Evolutionary conservation across 92 coral and sea anemone genomes (phyloP).

Genomic region (Epizoanthus rinbou): DNA sequence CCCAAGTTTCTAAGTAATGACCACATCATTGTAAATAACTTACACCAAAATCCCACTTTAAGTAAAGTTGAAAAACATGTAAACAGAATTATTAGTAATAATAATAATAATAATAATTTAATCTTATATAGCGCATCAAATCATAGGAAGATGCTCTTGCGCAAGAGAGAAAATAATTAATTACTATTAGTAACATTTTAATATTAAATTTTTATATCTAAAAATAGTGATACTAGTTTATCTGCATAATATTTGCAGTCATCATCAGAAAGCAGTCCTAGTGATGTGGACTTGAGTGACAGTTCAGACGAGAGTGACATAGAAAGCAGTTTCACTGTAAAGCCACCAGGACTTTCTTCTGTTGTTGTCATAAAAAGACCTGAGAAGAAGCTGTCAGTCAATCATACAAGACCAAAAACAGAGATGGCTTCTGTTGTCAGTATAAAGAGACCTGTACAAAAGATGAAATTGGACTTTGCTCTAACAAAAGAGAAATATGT

Average conservation of each 20-base stretch:
- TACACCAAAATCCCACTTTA: too few relatives aligned
- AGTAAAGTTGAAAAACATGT: too few relatives aligned
- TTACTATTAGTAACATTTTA: background rate
- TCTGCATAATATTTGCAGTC: conserved; percentile 16
- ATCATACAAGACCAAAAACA: background rate
- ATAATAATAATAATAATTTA: too few relatives aligned
- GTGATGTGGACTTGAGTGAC: background rate
- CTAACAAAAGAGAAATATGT: background rate
- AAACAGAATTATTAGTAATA: too few relatives aligned
- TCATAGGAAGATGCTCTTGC: too few relatives aligned
- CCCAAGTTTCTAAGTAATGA: too few relatives aligned
- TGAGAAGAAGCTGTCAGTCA: background rate
- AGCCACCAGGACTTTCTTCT: conserved; percentile 17
- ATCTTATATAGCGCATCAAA: too few relatives aligned
- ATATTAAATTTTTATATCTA: background rate
- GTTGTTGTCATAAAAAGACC: conserved; percentile 16
- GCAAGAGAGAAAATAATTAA: too few relatives aligned
- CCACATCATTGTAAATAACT: too few relatives aligned
- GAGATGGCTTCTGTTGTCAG: conserved; percentile 29
- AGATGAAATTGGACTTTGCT: background rate
- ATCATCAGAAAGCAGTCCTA: conserved; percentile 8
- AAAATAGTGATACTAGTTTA: background rate
- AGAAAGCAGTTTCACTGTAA: background rate
- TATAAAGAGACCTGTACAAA: conserved; percentile 1
- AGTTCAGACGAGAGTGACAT: background rate